Evolutionary conservation across 64 coral and sea anemone species (phyloP).

Genomic region (Montipora efflorescens): DNA sequence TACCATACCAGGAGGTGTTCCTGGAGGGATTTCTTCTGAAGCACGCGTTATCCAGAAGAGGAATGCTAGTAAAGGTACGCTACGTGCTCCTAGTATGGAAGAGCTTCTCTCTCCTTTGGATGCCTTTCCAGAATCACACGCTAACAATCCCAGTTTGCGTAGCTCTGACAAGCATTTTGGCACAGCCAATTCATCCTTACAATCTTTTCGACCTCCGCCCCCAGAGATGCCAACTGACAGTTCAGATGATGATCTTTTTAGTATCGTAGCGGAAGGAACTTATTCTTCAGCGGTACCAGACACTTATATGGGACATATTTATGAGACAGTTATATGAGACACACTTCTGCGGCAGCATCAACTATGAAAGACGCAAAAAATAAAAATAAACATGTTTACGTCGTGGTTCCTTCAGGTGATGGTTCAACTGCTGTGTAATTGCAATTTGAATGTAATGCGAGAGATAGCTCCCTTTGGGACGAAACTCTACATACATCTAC

Average conservation of each 20-base stretch:
- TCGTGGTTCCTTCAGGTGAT: conserved; percentile 25
- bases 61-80: conserved; percentile 32
- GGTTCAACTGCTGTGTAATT: conserved; percentile 36
- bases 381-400: conserved; percentile 39
- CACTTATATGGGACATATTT: not conserved
- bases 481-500: not conserved
- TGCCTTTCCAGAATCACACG: conserved; percentile 24
- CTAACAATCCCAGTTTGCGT: conserved; percentile 35
- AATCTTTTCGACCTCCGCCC: conserved; percentile 47
- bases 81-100: conserved; percentile 32
- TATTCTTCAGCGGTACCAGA: conserved; percentile 58
- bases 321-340: not conserved
- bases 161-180: conserved; percentile 31
- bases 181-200: conserved; percentile 8
- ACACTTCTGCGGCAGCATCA: not conserved
- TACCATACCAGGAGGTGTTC: not conserved
- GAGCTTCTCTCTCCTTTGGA: conserved; percentile 57
- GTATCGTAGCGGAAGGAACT: conserved; percentile 75
- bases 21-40: conserved; percentile 11
- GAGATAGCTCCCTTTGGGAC: not conserved
- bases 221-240: conserved; percentile 70
- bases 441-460: not conserved
- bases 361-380: conserved; percentile 19
- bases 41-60: not conserved
- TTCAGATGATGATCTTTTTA: conserved; percentile 80